Evolutionary conservation across 2,888 invertebrate genomes (phyloP), one percentile per base, ranked within the genome.

Genomic region (Margaritifera margaritifera): DNA sequence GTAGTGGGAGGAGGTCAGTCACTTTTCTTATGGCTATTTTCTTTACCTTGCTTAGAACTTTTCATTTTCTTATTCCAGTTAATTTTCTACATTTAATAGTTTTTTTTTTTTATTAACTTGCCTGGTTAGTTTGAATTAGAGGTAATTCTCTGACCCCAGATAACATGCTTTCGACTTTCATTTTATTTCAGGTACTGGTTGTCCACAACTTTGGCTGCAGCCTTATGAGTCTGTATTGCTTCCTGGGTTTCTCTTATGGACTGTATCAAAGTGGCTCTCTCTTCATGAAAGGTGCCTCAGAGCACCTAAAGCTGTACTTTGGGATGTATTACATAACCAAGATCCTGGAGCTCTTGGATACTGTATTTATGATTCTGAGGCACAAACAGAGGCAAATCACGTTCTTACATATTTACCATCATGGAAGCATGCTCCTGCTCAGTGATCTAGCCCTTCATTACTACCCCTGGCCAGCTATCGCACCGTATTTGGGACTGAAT

Each of bases 331-430:
- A 83, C 81, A 52, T 85, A 3, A 84, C 84, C 15, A 89, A 89
- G 78, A 77, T 78, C 18, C 54, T 86, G 22, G 89, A 89, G 71
- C 81, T 89, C 31, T 62, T 87, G 24, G 89, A 89, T 74, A 89
- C 89, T 3, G 84, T 88, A 1, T 89, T 89, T 75, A 89, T 89
- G 89, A 80, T 89, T 15, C 72, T 89, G 31, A 82, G 89, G 6
- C 87, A 88, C 72, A 80, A 79, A 60, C 71, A 71, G 8, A 77
- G 87, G 25, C 89, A 89, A 78, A 86, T 89, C 53, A 82, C 86
- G 22, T 81, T 88, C 64, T 82, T 89, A 6, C 89, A 89, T 72
- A 83, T 89, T 0, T 89, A 86, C 69, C 89, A 89, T 69, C 89
- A 89, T 69, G 75, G 86, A 60, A 83, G 85, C 62, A 88, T 89